Base-by-base conservation (phyloP, 2,113 vertebrate species). In the Cryptomyrus ogoouensis region DNA sequence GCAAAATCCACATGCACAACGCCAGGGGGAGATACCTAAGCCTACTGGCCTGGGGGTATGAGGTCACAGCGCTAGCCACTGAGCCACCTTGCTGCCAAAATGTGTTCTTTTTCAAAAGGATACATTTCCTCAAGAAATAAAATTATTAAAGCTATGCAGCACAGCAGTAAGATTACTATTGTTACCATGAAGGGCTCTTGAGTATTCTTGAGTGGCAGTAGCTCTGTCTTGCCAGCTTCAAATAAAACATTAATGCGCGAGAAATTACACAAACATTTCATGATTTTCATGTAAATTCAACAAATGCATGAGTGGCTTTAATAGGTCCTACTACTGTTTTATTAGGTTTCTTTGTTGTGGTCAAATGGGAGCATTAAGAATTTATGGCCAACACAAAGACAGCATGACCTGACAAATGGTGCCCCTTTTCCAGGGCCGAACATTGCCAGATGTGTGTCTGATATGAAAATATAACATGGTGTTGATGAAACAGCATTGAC, bases 251-350 rank as follows among this genome's bases (percentile, higher is more conserved):
- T 24, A 31, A 86, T 46, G 83, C 17, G 31, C 35, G 2, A 35
- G 15, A 80, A 80, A 80, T 42, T 80, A 19, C 74, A 42, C 35
- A 80, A 80, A 80, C 74, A 80, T 80, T 42, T 80, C 15, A 35
- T 80, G 74, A 42, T 80, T 84, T 47, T 47, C 39, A 84, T 84
- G 83, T 47, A 84, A 47, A 84, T 84, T 47, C 83, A 84, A 47
- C 42, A 46, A 47, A 47, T 84, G 19, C 21, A 47, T 10, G 42
- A 85, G 24, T 47, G 83, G 46, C 13, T 86, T 86, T 49, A 47
- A 50, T 49, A 49, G 46, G 3, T 42, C 21, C 3, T 49, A 46
- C 46, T 27, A 85, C 46, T n/a, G 35, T n/a, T 85, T 24, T 44
- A 85, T 85, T n/a, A 47, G 10, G 24, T 49, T 47, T 86, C 83